Evolutionary conservation across 2,888 invertebrate genomes (phyloP).

Genomic region (Noctua comes): DNA sequence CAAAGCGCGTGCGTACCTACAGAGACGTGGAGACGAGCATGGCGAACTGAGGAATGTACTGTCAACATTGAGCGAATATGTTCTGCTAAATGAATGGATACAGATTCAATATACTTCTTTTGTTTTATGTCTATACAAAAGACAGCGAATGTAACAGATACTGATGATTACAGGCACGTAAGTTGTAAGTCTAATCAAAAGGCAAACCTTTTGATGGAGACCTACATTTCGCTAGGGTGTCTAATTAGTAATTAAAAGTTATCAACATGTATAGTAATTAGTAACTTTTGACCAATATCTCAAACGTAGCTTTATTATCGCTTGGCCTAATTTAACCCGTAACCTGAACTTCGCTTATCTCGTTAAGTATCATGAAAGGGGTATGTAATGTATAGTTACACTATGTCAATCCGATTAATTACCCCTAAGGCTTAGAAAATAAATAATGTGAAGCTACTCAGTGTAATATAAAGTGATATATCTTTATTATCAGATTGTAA

Average conservation of each 20-base stretch:
- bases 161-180: neutral
- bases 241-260: constrained; percentile 15
- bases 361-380: constrained; percentile 43
- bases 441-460: constrained; percentile 36
- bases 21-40: constrained; percentile 1
- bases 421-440: constrained; percentile 19
- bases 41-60: constrained; percentile 34
- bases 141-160: neutral
- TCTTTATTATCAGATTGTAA: constrained; percentile 62
- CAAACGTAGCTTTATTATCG: constrained; percentile 13
- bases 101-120: constrained; percentile 8
- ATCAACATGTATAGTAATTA: constrained; percentile 31
- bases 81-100: constrained; percentile 27
- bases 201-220: neutral
- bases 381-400: constrained; percentile 16
- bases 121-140: neutral
- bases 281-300: constrained; percentile 34
- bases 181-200: no score
- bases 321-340: constrained; percentile 30
- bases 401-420: constrained; percentile 49
- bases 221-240: neutral
- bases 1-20: constrained; percentile 53
- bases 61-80: constrained; percentile 47
- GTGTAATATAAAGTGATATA: constrained; percentile 41
- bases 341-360: constrained; percentile 46